These are phyloP conservation scores for Agrotis ipsilon DNA, from an alignment of 2,888 invertebrate genomes.

Conservation along the genomic window DNA sequence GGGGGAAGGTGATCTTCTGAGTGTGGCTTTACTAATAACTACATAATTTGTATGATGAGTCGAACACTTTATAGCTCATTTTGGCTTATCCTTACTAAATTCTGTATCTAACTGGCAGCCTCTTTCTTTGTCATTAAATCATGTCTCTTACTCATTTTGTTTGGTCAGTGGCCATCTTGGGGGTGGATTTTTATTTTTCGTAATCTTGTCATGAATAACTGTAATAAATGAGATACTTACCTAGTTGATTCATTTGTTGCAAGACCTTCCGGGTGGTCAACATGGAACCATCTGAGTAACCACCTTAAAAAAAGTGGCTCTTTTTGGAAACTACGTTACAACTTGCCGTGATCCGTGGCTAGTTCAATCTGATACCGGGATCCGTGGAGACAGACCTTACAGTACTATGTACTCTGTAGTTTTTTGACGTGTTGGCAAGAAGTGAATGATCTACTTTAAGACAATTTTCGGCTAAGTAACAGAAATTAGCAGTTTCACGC, in stretches of 20 bases:
- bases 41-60: too few species aligned
- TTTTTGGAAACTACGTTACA: neutral
- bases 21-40: neutral
- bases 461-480: neutral
- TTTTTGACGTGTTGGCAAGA: neutral
- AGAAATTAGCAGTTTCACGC: conserved; percentile 5
- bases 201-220: neutral
- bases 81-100: too few species aligned
- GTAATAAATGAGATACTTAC: too few species aligned
- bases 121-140: neutral
- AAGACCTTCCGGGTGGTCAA: too few species aligned
- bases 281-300: too few species aligned
- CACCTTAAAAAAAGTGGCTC: neutral
- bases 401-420: neutral
- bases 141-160: too few species aligned
- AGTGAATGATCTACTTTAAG: conserved; percentile 3
- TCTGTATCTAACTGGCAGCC: neutral
- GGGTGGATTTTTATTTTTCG: neutral
- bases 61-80: too few species aligned
- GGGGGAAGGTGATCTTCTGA: neutral
- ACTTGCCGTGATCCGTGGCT: too few species aligned
- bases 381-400: too few species aligned
- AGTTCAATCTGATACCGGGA: too few species aligned
- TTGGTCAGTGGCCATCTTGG: too few species aligned
- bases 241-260: too few species aligned